Evolutionary conservation across 2,113 vertebrate species (phyloP), one percentile per base, ranked within the genome.

Genomic region (Grantiella picta): DNA sequence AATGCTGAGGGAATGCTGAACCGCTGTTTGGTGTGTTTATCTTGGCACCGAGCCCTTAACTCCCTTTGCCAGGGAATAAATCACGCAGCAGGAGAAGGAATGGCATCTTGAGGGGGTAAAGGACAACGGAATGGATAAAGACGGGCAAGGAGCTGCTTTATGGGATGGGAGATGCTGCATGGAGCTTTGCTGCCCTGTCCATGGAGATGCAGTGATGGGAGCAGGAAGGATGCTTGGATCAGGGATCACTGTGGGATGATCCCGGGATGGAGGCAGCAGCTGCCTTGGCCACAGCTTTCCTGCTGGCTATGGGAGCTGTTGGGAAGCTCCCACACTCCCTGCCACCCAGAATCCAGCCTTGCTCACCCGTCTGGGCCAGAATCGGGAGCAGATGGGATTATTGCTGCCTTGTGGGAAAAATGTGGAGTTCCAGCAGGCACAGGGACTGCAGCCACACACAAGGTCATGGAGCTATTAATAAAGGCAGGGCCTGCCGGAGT

Each of bases 321-420:
- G 68, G 65, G 3, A 20, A 82, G 60, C n/a, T 75, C 25, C 56
- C 7, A 2, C 5, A 3, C 31, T 70, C 76, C 76, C 91, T 52
- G 73, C 52, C 93, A 65, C 44, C 92, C 4, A 0, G n/a, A 94
- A 87, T 64, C 10, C 28, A 65, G 42, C 73, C 53, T 90, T 50
- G 47, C 90, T 70, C 7, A 2, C 35, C 5, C 5, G 24, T 4
- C 24, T n/a, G 36, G 82, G 59, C 89, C 69, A 76, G 90, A 89
- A 92, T 54, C 4, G 15, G 94, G 86, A 96, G 87, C 94, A 96
- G 96, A 96, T 86, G 94, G 89, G 45, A 45, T 69, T 75, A 7
- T 70, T 29, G 28, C 44, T 83, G 64, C 81, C 60, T 64, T 86
- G 80, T 93, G 90, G 96, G 96, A 92, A 96, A 83, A 96, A 78